Base-by-base conservation (phyloP, 64 coral and sea anemone species). In the Montipora cactus region DNA sequence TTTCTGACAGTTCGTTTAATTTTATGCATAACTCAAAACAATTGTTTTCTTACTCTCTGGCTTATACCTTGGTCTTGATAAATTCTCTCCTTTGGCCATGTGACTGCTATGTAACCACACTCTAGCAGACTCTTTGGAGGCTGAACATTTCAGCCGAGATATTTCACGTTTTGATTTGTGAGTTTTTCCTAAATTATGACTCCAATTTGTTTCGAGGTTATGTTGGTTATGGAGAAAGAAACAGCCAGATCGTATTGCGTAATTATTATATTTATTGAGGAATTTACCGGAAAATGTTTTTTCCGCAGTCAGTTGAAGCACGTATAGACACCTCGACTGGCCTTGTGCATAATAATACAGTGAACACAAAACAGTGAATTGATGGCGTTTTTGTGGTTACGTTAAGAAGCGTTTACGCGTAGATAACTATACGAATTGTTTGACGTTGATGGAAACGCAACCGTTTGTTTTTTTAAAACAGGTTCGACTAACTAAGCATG, bases 401-500 rank as follows among this genome's bases (percentile, higher is more conserved):
- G 0, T 16, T 64, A 14, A 15, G 61, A 64, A 4, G 61, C 21
- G 68, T 7, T 71, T 71, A 7, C 2, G 2, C 0, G 68, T 22
- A 4, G 6, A 15, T 0, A 67, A 14, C 15, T 9, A 67, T 14
- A 67, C 4, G 10, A 21, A 23, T 21, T 22, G 68, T 71, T 71
- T 71, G 68, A 20, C 76, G 7, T 5, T n/a, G 6, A 8, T 57
- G 7, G 11, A 8, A 8, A 57, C 6, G 11, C 53, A 11, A 57
- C 11, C 53, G 53, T 50, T 49, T 49, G 18, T 7, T 8, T 23
- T 61, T 28, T 64, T 64, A 64, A 64, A 49, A 25, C 66, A 86
- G 82, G 82, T 72, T 71, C 82, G 82, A 71, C 66, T 97, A 57
- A 87, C 89, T 5, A 94, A 95, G 20, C 88, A 81, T 4, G 78